Evolutionary conservation across 2,888 invertebrate genomes (phyloP).

Genomic region (Drosophila neotestacea): DNA sequence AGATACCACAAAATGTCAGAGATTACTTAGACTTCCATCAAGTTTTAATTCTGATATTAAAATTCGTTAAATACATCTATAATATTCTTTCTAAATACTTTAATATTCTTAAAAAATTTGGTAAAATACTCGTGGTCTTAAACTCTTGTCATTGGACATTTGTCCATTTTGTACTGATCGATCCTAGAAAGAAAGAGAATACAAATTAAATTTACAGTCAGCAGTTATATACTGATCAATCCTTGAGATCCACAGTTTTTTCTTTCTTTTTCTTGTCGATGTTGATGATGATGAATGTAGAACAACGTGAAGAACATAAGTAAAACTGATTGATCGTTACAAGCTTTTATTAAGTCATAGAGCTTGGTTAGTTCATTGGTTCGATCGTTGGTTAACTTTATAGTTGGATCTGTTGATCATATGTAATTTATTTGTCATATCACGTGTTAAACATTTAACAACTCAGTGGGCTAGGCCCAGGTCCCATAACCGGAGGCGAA

Average conservation of each 20-base stretch:
- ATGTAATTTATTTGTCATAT: slow-evolving; percentile 85
- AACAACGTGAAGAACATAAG: slow-evolving; percentile 63
- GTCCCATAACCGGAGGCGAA: slow-evolving; percentile 59
- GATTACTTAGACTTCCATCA: too few species aligned
- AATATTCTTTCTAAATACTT: too few species aligned
- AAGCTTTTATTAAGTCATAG: slow-evolving; percentile 80
- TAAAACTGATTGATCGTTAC: slow-evolving; percentile 74
- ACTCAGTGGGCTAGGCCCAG: slow-evolving; percentile 75
- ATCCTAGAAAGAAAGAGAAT: slow-evolving; percentile 1
- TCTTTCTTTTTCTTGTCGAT: neutral
- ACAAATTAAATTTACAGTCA: slow-evolving; percentile 27
- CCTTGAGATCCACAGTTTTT: slow-evolving; percentile 15
- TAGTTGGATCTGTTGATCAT: slow-evolving; percentile 70
- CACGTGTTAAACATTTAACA: slow-evolving; percentile 85
- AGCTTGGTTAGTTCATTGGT: slow-evolving; percentile 34
- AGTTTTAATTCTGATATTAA: too few species aligned
- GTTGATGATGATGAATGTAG: slow-evolving; percentile 66
- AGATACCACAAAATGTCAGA: too few species aligned
- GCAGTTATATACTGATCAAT: slow-evolving; percentile 31
- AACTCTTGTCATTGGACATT: neutral
- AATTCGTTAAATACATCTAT: too few species aligned
- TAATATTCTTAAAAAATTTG: too few species aligned
- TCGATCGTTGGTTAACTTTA: slow-evolving; percentile 31
- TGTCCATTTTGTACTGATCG: neutral
- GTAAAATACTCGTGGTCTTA: too few species aligned